Percentiles rank a stretch among this genome's conserved stretches.
These are phyloP conservation scores for Contarinia nasturtii DNA, from an alignment of 1,140 invertebrate genomes.

Conservation along the genomic window DNA sequence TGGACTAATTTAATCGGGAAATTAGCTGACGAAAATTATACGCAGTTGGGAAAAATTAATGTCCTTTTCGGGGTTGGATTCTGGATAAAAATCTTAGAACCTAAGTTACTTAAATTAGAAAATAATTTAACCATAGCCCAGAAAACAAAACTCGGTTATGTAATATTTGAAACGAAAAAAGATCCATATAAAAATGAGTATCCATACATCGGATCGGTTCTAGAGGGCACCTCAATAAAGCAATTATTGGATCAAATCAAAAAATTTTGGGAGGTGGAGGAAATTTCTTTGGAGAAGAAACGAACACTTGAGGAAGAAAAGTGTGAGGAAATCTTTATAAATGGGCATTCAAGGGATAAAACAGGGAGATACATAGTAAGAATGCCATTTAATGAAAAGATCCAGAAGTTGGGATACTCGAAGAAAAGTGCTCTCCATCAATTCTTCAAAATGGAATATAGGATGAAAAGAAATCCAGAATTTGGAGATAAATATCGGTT, in stretches of 20 bases:
- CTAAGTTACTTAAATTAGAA: background rate
- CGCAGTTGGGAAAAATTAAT: background rate
- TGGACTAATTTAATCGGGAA: background rate
- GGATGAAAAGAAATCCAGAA: background rate
- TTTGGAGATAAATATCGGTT: conserved; percentile 7
- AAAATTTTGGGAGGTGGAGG: background rate
- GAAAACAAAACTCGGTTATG: background rate
- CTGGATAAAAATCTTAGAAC: background rate
- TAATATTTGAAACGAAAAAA: background rate
- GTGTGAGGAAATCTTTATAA: background rate
- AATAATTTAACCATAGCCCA: background rate
- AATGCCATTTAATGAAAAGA: background rate
- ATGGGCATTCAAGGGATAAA: background rate
- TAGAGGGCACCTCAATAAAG: background rate
- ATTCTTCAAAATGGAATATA: background rate
- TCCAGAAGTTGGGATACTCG: background rate
- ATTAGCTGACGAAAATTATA: background rate
- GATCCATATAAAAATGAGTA: no score
- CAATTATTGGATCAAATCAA: background rate
- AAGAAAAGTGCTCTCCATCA: background rate
- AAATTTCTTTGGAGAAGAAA: background rate
- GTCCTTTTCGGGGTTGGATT: background rate
- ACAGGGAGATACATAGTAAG: background rate
- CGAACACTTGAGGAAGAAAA: background rate
- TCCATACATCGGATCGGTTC: background rate